phyloP scores from a whole-genome alignment of 2,113 vertebrate genomes.

The Hiodon alosoides region DNA sequence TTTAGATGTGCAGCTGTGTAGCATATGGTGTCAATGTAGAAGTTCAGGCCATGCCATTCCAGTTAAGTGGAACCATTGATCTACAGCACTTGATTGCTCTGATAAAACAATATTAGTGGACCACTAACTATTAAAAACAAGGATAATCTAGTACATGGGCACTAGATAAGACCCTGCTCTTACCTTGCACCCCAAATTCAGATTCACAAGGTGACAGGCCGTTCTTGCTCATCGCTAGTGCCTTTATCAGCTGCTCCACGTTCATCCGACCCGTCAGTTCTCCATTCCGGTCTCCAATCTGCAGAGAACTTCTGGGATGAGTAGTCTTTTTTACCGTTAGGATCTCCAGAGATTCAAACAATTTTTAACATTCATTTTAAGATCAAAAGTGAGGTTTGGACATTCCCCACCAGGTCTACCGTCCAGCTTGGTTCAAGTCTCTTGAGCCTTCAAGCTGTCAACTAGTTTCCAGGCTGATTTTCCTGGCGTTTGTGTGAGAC shows the following conservation, averaged over 20 bases:
- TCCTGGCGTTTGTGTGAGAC: too few species aligned
- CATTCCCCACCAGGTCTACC: background rate
- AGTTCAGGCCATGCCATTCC: too few species aligned
- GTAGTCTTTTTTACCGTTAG: background rate
- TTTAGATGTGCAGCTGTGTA: too few species aligned
- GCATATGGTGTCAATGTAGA: too few species aligned
- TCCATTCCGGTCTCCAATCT: conserved; percentile 85
- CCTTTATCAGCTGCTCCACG: conserved; percentile 76
- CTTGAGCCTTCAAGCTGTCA: background rate
- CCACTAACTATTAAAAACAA: too few species aligned
- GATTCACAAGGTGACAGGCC: conserved; percentile 62
- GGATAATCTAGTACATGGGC: too few species aligned
- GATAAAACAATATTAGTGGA: too few species aligned
- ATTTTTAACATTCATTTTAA: too few species aligned
- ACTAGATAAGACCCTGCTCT: conserved; percentile 13
- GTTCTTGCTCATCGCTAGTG: conserved; percentile 63
- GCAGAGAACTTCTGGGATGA: background rate
- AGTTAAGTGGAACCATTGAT: too few species aligned
- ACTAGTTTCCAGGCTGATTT: too few species aligned
- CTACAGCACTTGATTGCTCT: too few species aligned
- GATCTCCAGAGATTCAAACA: too few species aligned
- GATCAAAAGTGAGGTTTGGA: background rate
- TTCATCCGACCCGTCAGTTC: conserved; percentile 82
- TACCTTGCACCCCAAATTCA: conserved; percentile 88
- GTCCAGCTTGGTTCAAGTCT: background rate